Conservation (phyloP, 2,888 invertebrate species). For the Malthinus seriepunctatus region DNA sequence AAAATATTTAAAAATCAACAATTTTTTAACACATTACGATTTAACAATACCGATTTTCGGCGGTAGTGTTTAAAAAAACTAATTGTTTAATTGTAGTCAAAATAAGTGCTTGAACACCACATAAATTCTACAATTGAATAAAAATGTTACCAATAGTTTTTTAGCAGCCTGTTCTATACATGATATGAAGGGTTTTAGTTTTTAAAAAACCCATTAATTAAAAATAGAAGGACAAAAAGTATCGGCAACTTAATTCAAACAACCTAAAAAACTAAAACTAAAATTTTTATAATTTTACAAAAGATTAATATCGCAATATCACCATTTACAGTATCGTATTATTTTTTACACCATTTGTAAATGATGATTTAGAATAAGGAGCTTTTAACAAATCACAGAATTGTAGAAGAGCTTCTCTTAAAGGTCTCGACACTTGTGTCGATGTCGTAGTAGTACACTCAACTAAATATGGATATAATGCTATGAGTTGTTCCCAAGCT, state of each 20-base stretch:
- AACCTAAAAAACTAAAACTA: too few relatives aligned
- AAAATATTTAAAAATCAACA: background rate
- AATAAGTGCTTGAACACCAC: background rate
- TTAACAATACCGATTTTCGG: too few relatives aligned
- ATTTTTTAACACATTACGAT: background rate
- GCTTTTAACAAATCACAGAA: slow-evolving; percentile 80
- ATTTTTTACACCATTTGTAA: slow-evolving; percentile 33
- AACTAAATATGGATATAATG: slow-evolving; percentile 87
- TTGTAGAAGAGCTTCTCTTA: slow-evolving; percentile 84
- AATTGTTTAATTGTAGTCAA: background rate
- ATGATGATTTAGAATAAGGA: slow-evolving; percentile 49
- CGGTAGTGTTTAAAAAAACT: background rate
- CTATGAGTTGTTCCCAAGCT: slow-evolving; percentile 93
- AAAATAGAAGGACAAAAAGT: background rate
- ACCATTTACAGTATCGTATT: slow-evolving; percentile 19
- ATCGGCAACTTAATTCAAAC: background rate
- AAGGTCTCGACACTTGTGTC: slow-evolving; percentile 76
- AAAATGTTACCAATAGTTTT: background rate
- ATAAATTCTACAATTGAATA: too few relatives aligned
- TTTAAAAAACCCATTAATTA: too few relatives aligned
- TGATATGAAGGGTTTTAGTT: slow-evolving; percentile 4
- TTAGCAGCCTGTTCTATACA: background rate
- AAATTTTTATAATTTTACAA: too few relatives aligned
- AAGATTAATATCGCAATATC: too few relatives aligned
- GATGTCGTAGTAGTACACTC: slow-evolving; percentile 83